Base-by-base conservation (phyloP, 2,113 vertebrate genomes). In the Sceloporus undulatus region DNA sequence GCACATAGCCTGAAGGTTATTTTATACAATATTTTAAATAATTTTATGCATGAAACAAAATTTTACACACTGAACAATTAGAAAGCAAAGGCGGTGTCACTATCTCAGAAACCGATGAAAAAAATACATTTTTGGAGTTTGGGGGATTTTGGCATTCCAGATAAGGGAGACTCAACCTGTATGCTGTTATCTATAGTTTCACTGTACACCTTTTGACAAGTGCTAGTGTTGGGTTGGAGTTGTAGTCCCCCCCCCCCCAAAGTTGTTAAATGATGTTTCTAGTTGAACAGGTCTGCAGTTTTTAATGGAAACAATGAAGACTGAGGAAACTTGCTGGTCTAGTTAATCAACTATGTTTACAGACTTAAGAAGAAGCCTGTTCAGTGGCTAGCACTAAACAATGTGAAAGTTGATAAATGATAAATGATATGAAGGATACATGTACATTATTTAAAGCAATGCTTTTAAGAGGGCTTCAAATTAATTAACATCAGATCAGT, bases 121-220 rank as follows among this genome's bases (percentile, higher is more conserved):
- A 34, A 34, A 34, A 34, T 34, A 34, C 34, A 1, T 34, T 34
- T 34, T 34, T 34, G 34, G 34, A 34, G 34, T 34, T 34, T 34
- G 1, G 34, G 34, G 48, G 5, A 48, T 48, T 48, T 48, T 48
- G 48, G 48, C 5, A 48, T 48, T 48, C 48, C 7, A 7, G 48
- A 48, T 48, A 48, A 48, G 48, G 48, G 48, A 48, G 48, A 48
- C 48, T 48, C 48, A 48, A 48, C 48, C 5, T 5, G 48, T 48
- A 48, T 48, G 48, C 7, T 7, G 4, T 48, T 48, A 21, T 81
- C 90, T 92, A 6, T 88, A 52, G 88, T 38, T 90, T 85, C 42
- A 73, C 90, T 79, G 78, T 90, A 62, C 91, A 59, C 18, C 16
- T 87, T 89, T 52, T 90, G 89, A 34, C 10, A 70, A 77, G 76